Evolutionary conservation across 2,888 invertebrate genomes (phyloP), one percentile per base, ranked within the genome.

Genomic region (Trachelus stipa): DNA sequence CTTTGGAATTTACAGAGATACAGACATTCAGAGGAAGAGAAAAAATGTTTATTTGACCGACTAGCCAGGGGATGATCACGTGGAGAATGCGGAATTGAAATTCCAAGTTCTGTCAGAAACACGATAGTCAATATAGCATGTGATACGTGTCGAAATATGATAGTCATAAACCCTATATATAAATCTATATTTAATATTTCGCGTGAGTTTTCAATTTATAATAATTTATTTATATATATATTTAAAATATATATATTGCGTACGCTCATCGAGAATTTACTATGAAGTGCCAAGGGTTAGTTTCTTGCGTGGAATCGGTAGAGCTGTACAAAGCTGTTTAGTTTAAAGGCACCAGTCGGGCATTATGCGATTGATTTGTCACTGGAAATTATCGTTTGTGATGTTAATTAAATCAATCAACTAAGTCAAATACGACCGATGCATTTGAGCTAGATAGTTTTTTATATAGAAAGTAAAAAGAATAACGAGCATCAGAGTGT

Each of bases 41-140:
- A 6, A 23, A 56, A 56, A 56, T 56, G 1, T 23, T 56, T 2
- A 2, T 56, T 56, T 9, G 56, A 56, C 56, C 56, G 9, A 23
- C 23, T 56, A 40, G 56, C 56, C 56, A 56, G 56, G 23, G 56
- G 23, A 9, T 56, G 56, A 23, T 56, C 56, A 9, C 56, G 56
- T 56, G 56, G 71, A 71, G 71, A 34, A 71, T 34, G 31, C 34
- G 71, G 71, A 71, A 71, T 31, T 23, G 71, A 81, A 82, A 79
- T 85, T 81, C 83, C 82, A 81, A 86, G 82, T 88, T 87, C 87
- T 86, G 89, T 89, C 89, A 85, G 87, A 78, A 88, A 90, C 86
- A 87, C 87, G 90, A 91, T 91, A 91, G 91, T 91, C 91, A 91
- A 91, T 91, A 91, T 91, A 91, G 91, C 87, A 91, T 91, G 91